Conservation (phyloP, 2,113 vertebrate species). For the Hucho hucho region DNA sequence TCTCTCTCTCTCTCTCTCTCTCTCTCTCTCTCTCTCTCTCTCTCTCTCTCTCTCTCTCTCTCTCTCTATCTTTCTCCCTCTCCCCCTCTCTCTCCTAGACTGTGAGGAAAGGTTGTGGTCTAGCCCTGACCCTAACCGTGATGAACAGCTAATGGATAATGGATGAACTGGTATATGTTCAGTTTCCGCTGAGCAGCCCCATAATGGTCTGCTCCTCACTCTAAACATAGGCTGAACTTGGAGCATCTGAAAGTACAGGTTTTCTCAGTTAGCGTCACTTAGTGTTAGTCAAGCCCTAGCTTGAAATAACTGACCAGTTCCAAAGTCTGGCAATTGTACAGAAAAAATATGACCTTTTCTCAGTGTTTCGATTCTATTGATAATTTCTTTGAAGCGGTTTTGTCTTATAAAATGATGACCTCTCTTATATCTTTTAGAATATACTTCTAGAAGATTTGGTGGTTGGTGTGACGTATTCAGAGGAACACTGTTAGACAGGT, state of each 20-base stretch:
- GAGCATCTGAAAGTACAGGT: conserved; percentile 29
- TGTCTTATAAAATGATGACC: neutral
- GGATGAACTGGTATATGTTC: conserved; percentile 63
- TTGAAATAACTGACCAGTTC: conserved; percentile 12
- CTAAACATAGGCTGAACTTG: conserved; percentile 58
- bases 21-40: too few species aligned
- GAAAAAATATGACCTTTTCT: too few species aligned
- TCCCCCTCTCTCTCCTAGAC: neutral
- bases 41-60: too few species aligned
- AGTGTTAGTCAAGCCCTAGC: neutral
- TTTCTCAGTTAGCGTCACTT: conserved; percentile 29
- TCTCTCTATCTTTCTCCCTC: too few species aligned
- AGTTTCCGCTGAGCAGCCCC: conserved; percentile 45
- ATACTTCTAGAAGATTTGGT: neutral
- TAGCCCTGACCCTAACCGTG: conserved; percentile 60
- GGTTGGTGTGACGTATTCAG: neutral
- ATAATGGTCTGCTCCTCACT: conserved; percentile 47
- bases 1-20: too few species aligned
- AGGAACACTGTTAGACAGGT: neutral
- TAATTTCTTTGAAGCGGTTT: neutral
- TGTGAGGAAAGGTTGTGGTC: conserved; percentile 58
- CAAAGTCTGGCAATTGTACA: neutral
- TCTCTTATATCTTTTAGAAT: too few species aligned
- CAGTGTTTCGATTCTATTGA: neutral
- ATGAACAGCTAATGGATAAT: conserved; percentile 72